Base-by-base conservation (phyloP, 2,113 vertebrate species). In the Anser cygnoides region DNA sequence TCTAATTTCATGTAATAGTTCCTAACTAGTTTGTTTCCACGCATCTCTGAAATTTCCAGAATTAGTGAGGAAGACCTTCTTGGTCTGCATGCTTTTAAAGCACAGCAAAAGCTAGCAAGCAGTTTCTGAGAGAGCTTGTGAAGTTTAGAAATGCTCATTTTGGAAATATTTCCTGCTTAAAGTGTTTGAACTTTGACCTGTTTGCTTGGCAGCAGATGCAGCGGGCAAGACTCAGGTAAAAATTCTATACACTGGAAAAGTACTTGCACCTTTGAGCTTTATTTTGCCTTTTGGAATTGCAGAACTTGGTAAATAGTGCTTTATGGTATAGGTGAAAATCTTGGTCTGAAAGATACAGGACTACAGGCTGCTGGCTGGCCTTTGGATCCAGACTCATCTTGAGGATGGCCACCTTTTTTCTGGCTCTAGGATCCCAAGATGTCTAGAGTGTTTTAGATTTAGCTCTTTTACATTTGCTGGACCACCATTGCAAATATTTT, bases 151-250 rank as follows among this genome's bases (percentile, higher is more conserved):
- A 50, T 50, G 52, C 6, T 49, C 8, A 14, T 49, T 72, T 65
- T 65, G 28, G 17, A 65, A 41, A 18, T 65, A 28, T 18, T 41
- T 25, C 28, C 26, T 41, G 62, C 17, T 65, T 41, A 29, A 52
- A 62, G 5, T 20, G 17, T 35, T 61, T 57, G 33, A 85, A 50
- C 10, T 62, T 74, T 19, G 16, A 17, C 14, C 43, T 28, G 2
- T 28, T 91, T 85, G 14, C 14, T 29, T 65, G 22, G 13, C 22
- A 57, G 35, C 26, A 17, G 19, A 33, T 52, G 3, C 4, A 21
- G 0, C 0, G 7, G 62, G 22, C 3, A 6, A 63, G 25, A 3
- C 29, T 52, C 21, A 82, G 29, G 11, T 37, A 19, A 6, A 74
- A 67, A 22, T 19, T 79, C 7, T 75, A 8, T 37, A 25, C 8